phyloP scores from a whole-genome alignment of 2,797 vertebrate species.

The Orientallactaga sibirica region DNA sequence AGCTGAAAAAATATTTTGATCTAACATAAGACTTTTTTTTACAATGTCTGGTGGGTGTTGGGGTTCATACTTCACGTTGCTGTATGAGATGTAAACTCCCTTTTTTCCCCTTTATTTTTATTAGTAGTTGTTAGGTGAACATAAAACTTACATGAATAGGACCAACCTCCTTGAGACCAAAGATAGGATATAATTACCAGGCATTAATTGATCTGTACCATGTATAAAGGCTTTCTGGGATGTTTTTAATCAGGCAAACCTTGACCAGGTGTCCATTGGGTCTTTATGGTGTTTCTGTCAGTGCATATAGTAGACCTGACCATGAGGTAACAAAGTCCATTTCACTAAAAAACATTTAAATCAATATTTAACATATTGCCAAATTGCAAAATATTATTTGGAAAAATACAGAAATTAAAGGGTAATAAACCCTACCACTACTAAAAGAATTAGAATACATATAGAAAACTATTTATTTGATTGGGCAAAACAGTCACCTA shows the following conservation, averaged over 20 bases:
- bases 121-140: neutral
- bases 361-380: conserved; percentile 24
- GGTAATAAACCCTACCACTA: neutral
- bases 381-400: conserved; percentile 8
- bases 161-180: neutral
- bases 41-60: neutral
- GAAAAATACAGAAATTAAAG: neutral
- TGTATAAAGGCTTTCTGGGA: neutral
- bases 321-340: neutral
- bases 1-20: neutral
- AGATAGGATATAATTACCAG: neutral
- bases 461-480: conserved; percentile 28
- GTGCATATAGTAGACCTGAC: neutral
- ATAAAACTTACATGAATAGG: conserved; percentile 22
- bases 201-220: neutral
- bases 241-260: neutral
- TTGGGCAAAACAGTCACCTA: neutral
- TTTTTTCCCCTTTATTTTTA: neutral
- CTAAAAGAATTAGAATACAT: neutral
- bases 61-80: neutral
- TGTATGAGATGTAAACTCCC: neutral
- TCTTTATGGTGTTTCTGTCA: conserved; percentile 35
- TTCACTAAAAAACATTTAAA: conserved; percentile 32
- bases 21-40: neutral
- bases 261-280: neutral